A percentile compares a stretch with the other conserved stretches of the same genome.
Evolutionary conservation across 35 echinoderm and acorn worm genomes (phyloP).

Genomic region (Apostichopus californicus): DNA sequence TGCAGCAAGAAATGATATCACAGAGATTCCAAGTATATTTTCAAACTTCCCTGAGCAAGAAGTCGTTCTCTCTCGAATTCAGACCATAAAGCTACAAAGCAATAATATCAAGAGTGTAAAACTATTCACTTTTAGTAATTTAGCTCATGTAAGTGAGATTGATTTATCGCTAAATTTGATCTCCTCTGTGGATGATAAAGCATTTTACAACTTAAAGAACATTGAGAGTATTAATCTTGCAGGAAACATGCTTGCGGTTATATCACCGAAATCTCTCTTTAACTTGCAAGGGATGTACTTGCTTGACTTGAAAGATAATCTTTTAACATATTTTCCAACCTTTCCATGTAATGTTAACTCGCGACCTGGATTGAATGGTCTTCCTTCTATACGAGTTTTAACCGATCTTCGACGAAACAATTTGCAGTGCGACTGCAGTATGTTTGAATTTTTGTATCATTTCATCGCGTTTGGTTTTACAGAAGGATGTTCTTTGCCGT

Average conservation of each 20-base stretch:
- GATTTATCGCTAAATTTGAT: constrained; percentile 45
- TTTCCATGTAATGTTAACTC: constrained; percentile 31
- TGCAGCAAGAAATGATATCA: not conserved
- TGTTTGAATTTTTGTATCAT: constrained; percentile 15
- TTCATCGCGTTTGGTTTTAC: not conserved
- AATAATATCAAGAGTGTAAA: constrained; percentile 5
- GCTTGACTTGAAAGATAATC: not conserved
- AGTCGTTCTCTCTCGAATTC: not conserved
- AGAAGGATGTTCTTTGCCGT: not conserved
- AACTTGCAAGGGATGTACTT: not conserved
- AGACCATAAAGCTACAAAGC: not conserved
- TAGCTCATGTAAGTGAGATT: constrained; percentile 21
- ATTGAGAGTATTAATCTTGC: constrained; percentile 24
- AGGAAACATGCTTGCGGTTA: constrained; percentile 2
- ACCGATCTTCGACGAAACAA: constrained; percentile 36
- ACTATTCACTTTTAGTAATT: constrained; percentile 42
- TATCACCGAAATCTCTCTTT: not conserved
- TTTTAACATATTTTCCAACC: constrained; percentile 3
- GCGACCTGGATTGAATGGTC: not conserved
- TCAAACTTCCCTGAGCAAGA: not conserved
- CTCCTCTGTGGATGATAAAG: not conserved
- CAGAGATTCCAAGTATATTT: constrained; percentile 34
- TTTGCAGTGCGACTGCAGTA: constrained; percentile 57
- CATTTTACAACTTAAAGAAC: constrained; percentile 44
- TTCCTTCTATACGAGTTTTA: not conserved